Evolutionary conservation across 2,113 vertebrate genomes (phyloP).

Genomic region (Pteruthius melanotis): DNA sequence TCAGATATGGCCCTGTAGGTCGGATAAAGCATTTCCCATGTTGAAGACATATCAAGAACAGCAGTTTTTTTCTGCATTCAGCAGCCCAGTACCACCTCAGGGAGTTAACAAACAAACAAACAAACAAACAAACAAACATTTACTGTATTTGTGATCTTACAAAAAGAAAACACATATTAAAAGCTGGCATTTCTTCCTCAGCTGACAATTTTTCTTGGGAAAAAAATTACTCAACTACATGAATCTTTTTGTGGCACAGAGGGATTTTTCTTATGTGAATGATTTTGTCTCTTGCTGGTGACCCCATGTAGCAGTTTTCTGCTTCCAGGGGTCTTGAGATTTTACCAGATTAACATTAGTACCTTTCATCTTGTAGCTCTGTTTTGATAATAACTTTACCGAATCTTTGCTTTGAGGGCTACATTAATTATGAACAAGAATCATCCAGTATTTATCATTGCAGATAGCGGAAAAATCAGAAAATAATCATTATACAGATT

Average conservation of each 20-base stretch:
- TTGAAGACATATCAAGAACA: neutral
- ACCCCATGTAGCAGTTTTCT: neutral
- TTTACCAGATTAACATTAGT: neutral
- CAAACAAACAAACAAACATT: neutral
- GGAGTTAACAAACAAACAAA: neutral
- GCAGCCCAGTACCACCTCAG: neutral
- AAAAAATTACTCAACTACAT: neutral
- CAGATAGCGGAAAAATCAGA: neutral
- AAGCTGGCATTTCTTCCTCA: neutral
- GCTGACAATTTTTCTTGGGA: neutral
- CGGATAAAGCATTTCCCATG: neutral
- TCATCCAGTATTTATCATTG: neutral
- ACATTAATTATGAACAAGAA: neutral
- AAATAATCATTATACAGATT: neutral
- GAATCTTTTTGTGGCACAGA: neutral
- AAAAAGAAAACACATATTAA: neutral
- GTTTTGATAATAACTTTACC: neutral
- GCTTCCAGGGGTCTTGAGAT: neutral
- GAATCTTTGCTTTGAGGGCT: neutral
- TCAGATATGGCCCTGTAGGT: neutral
- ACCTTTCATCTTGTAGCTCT: constrained; percentile 6
- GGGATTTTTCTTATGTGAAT: neutral
- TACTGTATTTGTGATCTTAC: neutral
- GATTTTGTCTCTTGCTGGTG: neutral
- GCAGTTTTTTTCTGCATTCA: neutral